These are phyloP conservation scores for Xerus rutilus DNA, from an alignment of 2,797 vertebrate genomes.

Conservation along the genomic window DNA sequence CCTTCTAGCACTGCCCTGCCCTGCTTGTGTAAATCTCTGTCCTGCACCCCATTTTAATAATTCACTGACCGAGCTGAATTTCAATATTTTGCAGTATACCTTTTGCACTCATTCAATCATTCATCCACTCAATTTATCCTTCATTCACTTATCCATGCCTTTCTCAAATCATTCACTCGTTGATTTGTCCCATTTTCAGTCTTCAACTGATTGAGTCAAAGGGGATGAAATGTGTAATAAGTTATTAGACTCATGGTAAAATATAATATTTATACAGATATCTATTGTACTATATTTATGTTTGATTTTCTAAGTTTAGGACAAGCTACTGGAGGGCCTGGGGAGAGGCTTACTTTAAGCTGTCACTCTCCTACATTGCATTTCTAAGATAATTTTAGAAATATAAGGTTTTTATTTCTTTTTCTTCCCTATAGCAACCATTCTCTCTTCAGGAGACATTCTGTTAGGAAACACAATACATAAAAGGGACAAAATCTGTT, in stretches of 20 bases:
- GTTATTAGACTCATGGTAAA: neutral
- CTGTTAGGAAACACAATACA: neutral
- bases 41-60: neutral
- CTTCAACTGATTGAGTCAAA: neutral
- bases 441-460: neutral
- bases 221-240: neutral
- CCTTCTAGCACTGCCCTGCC: neutral
- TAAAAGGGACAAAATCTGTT: neutral
- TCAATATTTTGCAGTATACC: neutral
- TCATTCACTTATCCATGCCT: neutral
- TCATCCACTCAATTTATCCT: neutral
- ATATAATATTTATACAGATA: neutral
- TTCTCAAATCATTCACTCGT: neutral
- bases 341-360: neutral
- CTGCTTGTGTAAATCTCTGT: neutral
- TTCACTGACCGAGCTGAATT: neutral
- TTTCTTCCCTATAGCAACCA: neutral
- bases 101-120: neutral
- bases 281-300: neutral
- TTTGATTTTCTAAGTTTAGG: neutral
- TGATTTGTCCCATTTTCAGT: neutral
- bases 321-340: neutral
- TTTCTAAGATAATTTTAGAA: slow-evolving; percentile 31
- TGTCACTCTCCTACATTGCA: neutral
- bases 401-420: neutral